Base-by-base conservation (phyloP, 30 jellyfish, hydroid and myxozoan genomes). In the Cassiopea andromeda region DNA sequence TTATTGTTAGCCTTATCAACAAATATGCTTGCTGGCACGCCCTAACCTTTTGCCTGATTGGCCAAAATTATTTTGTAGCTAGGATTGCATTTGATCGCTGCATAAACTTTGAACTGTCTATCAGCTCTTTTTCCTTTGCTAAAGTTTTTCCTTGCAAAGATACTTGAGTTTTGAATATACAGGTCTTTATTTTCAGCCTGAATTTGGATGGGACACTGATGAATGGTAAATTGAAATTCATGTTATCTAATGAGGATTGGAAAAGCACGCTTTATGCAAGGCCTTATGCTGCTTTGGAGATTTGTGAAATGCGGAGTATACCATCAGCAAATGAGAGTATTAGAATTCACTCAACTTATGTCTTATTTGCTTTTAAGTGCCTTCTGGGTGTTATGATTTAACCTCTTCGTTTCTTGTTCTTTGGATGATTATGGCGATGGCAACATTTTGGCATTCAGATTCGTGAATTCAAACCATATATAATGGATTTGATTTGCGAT, bases 181-280 rank as follows among this genome's bases (percentile, higher is more conserved):
- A 4, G 5, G 1, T n/a, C 17, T 8, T 75, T 70, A 1, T 2
- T 70, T 64, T 14, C 16, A 70, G 79, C 47, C 50, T n/a, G 54
- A 70, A 19, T 10, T 38, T 27, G 79, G 79, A 5, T 70, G 79
- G 79, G 79, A 70, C 79, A 19, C 79, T 14, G 79, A 70, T 27
- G 54, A 70, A 3, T 70, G 79, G 79, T 70, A 19, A 16, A 6
- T 15, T 2, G 7, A 19, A 7, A 12, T 70, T 70, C 57, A 16
- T 70, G 54, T n/a, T 54, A n/a, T 5, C 38, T 19, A 4, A 38
- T 27, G 38, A 27, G 38, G 38, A 27, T 27, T 27, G 38, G 38
- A 27, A 27, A 27, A 27, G 38, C 38, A 27, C 38, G 38, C 38
- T 27, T 27, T 27, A 27, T 27, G 38, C 38, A 27, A 27, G 38